A percentile compares a stretch with the other conserved stretches of the same genome.
These are phyloP conservation scores for Enhydra lutris DNA, from an alignment of 2,113 vertebrate species.

Conservation along the genomic window DNA sequence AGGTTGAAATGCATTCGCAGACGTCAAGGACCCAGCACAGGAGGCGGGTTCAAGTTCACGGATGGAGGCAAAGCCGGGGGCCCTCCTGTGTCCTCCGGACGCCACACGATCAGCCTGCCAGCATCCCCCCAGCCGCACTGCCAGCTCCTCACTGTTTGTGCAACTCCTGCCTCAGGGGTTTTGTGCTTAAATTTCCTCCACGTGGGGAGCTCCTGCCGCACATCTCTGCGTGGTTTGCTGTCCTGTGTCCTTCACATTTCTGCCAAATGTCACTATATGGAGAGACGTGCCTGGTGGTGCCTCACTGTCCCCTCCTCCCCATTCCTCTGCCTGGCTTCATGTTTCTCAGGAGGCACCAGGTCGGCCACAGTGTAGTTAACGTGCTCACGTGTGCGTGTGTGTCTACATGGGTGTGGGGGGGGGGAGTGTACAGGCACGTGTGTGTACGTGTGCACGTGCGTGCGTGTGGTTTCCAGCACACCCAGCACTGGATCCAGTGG, in stretches of 20 bases:
- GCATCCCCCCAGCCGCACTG: fast-evolving
- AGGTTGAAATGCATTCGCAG: fast-evolving
- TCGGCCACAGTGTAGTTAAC: fast-evolving
- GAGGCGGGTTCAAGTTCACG: fast-evolving
- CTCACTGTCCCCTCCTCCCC: fast-evolving
- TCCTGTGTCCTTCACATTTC: background rate
- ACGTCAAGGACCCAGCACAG: fast-evolving
- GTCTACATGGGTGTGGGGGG: fast-evolving
- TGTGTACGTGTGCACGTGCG: fast-evolving
- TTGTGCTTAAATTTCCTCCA: background rate
- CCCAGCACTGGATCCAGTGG: background rate
- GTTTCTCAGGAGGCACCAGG: background rate
- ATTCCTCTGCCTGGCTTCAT: fast-evolving
- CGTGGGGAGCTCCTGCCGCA: fast-evolving
- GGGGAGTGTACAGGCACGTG: too few relatives aligned
- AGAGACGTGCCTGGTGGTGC: background rate
- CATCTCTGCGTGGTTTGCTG: fast-evolving
- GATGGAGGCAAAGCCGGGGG: background rate
- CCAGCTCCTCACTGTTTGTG: fast-evolving
- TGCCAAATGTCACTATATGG: too few relatives aligned
- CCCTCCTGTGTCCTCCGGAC: fast-evolving
- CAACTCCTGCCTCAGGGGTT: too few relatives aligned
- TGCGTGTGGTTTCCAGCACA: background rate
- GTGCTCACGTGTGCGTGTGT: fast-evolving
- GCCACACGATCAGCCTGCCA: fast-evolving